These are phyloP conservation scores for Alitta virens DNA, from an alignment of 2,888 invertebrate species.

Conservation along the genomic window DNA sequence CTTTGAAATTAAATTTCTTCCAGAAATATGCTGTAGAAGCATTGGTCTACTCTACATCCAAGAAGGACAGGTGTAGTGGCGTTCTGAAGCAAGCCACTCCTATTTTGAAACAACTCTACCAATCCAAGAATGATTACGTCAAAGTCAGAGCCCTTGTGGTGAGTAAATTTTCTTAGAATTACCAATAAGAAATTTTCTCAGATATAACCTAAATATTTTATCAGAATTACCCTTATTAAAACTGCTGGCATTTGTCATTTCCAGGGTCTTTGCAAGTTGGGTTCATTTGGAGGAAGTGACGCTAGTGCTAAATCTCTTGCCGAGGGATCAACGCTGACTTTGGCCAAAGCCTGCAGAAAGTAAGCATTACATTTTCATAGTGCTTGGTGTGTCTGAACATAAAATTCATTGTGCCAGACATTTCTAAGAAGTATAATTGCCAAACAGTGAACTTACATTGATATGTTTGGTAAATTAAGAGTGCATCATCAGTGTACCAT, in stretches of 20 bases:
- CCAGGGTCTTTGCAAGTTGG: constrained; percentile 88
- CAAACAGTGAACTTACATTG: too few relatives aligned
- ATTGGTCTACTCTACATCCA: constrained; percentile 92
- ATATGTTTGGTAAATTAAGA: too few relatives aligned
- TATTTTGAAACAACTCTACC: constrained; percentile 89
- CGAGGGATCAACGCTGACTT: constrained; percentile 87
- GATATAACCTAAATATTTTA: too few relatives aligned
- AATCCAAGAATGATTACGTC: constrained; percentile 84
- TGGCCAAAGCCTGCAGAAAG: constrained; percentile 90
- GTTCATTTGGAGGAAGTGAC: constrained; percentile 88
- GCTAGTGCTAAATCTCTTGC: constrained; percentile 91
- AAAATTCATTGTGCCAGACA: too few relatives aligned
- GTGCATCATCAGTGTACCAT: too few relatives aligned
- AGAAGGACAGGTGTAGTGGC: constrained; percentile 92
- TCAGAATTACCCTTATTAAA: too few relatives aligned
- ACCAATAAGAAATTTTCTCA: too few relatives aligned
- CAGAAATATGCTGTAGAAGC: constrained; percentile 94
- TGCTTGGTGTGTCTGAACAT: too few relatives aligned
- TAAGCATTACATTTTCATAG: too few relatives aligned
- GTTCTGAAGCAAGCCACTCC: constrained; percentile 86
- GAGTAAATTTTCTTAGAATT: constrained; percentile 30
- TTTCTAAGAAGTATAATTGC: too few relatives aligned
- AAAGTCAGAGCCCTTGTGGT: constrained; percentile 67
- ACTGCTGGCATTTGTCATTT: constrained; percentile 16
- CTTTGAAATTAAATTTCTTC: neutral